These are phyloP conservation scores for Calephelis virginiensis DNA, from an alignment of 1,140 invertebrate genomes.

Conservation along the genomic window DNA sequence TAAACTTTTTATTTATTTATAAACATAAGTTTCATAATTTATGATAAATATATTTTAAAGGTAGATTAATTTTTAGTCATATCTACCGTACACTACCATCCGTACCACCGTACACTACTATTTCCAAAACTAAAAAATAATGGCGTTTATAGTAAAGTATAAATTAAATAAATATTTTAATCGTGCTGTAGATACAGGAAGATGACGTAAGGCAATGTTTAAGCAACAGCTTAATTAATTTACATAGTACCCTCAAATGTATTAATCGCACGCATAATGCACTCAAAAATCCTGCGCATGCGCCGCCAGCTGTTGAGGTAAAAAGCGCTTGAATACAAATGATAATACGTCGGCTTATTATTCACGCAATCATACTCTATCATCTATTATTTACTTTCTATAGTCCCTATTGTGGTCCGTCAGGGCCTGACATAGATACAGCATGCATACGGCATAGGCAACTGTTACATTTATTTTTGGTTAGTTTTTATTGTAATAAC, in stretches of 20 bases:
- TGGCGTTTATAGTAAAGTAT: neutral
- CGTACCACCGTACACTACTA: too few species aligned
- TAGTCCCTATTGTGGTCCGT: constrained; percentile 25
- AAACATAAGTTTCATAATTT: too few species aligned
- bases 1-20: too few species aligned
- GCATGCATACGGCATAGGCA: neutral
- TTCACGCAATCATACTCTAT: constrained; percentile 50
- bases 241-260: constrained; percentile 14
- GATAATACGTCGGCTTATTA: constrained; percentile 44
- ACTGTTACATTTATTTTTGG: constrained; percentile 14
- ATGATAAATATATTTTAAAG: too few species aligned
- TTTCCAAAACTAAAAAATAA: too few species aligned
- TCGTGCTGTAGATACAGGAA: neutral
- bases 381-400: constrained; percentile 53
- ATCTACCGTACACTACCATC: too few species aligned
- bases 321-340: constrained; percentile 44
- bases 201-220: neutral
- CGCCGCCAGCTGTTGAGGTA: constrained; percentile 50
- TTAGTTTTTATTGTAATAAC: neutral
- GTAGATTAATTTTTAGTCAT: too few species aligned
- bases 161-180: neutral
- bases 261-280: constrained; percentile 23
- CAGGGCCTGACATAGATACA: constrained; percentile 5
- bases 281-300: constrained; percentile 31
- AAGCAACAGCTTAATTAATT: constrained; percentile 10